phyloP scores from a whole-genome alignment of 1,140 invertebrate species.

The Callitettix versicolor region DNA sequence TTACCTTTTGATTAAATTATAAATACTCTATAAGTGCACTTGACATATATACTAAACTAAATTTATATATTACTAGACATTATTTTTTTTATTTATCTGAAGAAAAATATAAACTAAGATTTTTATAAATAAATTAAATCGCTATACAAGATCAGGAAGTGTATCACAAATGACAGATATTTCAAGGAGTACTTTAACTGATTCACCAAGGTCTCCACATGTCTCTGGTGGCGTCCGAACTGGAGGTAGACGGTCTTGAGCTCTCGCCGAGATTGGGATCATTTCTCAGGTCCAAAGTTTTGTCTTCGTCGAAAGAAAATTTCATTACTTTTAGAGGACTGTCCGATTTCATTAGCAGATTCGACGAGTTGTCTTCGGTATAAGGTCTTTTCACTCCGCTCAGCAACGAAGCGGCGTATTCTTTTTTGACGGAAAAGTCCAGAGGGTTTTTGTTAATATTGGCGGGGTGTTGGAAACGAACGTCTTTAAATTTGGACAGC shows the following conservation, averaged over 20 bases:
- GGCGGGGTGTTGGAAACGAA: background rate
- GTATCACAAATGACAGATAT: no score
- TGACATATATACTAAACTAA: no score
- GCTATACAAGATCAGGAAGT: no score
- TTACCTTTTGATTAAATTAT: no score
- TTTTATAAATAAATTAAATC: no score
- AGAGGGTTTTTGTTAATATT: constrained; percentile 12
- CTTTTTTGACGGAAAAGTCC: constrained; percentile 19
- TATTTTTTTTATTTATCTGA: no score
- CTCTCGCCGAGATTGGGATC: background rate
- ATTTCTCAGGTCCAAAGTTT: background rate
- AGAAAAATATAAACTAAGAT: no score
- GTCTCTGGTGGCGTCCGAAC: constrained; percentile 15
- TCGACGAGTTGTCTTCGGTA: background rate
- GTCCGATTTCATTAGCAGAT: background rate
- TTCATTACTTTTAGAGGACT: constrained; percentile 1
- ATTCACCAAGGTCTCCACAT: constrained; percentile 24
- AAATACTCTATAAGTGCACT: no score
- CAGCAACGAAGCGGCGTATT: background rate
- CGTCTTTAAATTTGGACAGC: background rate
- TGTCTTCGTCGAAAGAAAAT: background rate
- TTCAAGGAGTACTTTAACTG: no score
- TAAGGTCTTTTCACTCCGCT: background rate
- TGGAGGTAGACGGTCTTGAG: constrained; percentile 14
- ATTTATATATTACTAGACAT: no score